Evolutionary conservation across 2,113 vertebrate genomes (phyloP), one percentile per base, ranked within the genome.

Genomic region (Campylomormyrus numenius): DNA sequence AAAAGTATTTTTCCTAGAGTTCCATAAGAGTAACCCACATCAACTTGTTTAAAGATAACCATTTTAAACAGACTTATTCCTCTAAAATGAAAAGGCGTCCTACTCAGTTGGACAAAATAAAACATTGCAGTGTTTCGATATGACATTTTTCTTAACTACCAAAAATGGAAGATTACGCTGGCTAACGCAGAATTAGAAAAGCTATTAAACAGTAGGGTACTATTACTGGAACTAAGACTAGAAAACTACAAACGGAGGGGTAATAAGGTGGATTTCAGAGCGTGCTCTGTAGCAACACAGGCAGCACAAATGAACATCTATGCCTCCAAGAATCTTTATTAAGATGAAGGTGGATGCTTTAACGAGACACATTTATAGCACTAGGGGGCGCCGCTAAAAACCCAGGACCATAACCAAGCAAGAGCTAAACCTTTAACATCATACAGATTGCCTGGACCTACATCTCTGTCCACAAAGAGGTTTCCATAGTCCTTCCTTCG

Each of bases 161-260:
- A 84, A 48, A 84, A 84, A 88, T 42, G 87, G 19, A 88, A 88
- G 35, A 88, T 70, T 27, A 74, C 48, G n/a, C 45, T 77, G 58
- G 24, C 88, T 88, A n/a, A 88, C n/a, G 58, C 27, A 50, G 45
- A 74, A 77, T 77, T 58, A 77, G 45, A 31, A 74, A 88, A 6
- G 58, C 15, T 70, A 70, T 5, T n/a, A 48, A 88, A 74, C n/a
- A 74, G 27, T 50, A 3, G 21, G 62, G 45, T 85, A 85, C 88
- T 31, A 88, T 88, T 88, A 62, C 31, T 58, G 83, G 17, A 85
- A 48, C 42, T 42, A 48, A 39, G 39, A 85, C 42, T 85, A 45
- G 46, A 88, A 74, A 88, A n/a, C 48, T 52, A 87, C 27, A 11
- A 46, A 27, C 13, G 1, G 66, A 6, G 31, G 46, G 62, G 24